Evolutionary conservation across 2,113 vertebrate species (phyloP).

Genomic region (Eretmochelys imbricata): DNA sequence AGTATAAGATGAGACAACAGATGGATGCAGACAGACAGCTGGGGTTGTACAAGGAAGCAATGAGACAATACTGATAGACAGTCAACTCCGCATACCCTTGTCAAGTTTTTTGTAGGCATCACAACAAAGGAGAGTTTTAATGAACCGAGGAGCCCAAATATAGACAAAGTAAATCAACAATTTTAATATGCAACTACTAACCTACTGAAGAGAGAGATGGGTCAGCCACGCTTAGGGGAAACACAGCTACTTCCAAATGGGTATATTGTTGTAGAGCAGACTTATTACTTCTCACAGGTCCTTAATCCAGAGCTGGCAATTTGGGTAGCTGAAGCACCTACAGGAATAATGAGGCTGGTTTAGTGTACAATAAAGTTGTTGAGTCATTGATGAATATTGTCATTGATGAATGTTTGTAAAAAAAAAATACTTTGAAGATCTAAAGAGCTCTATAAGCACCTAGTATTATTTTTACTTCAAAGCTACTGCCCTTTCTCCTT

Average conservation of each 20-base stretch:
- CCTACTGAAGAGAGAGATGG: background rate
- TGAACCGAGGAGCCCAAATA: background rate
- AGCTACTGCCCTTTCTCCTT: conserved; percentile 28
- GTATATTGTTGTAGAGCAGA: background rate
- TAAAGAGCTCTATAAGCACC: conserved; percentile 47
- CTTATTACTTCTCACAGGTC: background rate
- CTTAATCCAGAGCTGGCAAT: background rate
- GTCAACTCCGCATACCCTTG: background rate
- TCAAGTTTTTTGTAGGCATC: background rate
- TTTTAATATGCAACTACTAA: background rate
- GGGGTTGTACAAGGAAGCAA: background rate
- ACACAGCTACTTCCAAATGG: rapidly evolving
- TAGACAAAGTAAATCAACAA: background rate
- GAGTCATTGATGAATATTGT: background rate
- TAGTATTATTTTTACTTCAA: conserved; percentile 62
- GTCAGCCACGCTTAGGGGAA: background rate
- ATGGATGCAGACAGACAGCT: background rate
- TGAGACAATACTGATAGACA: rapidly evolving
- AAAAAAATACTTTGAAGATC: conserved; percentile 6
- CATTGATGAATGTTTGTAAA: conserved; percentile 18
- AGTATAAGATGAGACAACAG: background rate
- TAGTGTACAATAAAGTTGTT: conserved; percentile 6
- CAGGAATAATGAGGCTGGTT: background rate
- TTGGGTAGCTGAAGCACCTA: background rate
- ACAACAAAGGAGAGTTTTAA: background rate